These are phyloP conservation scores for Microchirus variegatus DNA, from an alignment of 2,797 vertebrate genomes.

Conservation along the genomic window DNA sequence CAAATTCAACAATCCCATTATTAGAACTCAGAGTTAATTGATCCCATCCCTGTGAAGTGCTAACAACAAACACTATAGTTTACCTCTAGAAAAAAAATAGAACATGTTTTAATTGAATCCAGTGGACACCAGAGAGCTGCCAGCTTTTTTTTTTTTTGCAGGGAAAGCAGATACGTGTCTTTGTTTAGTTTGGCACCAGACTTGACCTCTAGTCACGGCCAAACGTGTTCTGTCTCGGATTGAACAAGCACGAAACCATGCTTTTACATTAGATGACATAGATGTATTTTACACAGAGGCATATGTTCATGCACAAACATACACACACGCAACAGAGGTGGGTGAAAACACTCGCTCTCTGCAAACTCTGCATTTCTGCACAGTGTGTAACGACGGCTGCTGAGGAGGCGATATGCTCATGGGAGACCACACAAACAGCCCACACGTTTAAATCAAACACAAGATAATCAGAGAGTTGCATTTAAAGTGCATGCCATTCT, in stretches of 20 bases:
- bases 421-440: constrained; percentile 4
- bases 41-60: constrained; percentile 9
- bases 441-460: background rate
- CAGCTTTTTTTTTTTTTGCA: constrained; percentile 19
- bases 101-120: constrained; percentile 55
- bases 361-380: constrained; percentile 20
- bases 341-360: constrained; percentile 26
- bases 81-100: constrained; percentile 31
- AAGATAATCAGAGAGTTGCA: background rate
- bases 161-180: constrained; percentile 67
- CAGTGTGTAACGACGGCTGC: constrained; percentile 32
- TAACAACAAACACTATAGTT: constrained; percentile 31
- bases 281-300: constrained; percentile 32
- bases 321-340: constrained; percentile 8
- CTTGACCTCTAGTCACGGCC: constrained; percentile 47
- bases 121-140: constrained; percentile 46
- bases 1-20: constrained; percentile 15
- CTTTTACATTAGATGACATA: constrained; percentile 29
- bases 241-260: constrained; percentile 30
- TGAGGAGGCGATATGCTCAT: constrained; percentile 21
- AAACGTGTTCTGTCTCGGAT: constrained; percentile 65
- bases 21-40: constrained; percentile 17
- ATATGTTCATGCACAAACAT: constrained; percentile 17
- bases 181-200: constrained; percentile 68
- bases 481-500: background rate